Evolutionary conservation across 2,797 vertebrate species (phyloP), one percentile per base, ranked within the genome.

Genomic region (Microcaecilia unicolor): DNA sequence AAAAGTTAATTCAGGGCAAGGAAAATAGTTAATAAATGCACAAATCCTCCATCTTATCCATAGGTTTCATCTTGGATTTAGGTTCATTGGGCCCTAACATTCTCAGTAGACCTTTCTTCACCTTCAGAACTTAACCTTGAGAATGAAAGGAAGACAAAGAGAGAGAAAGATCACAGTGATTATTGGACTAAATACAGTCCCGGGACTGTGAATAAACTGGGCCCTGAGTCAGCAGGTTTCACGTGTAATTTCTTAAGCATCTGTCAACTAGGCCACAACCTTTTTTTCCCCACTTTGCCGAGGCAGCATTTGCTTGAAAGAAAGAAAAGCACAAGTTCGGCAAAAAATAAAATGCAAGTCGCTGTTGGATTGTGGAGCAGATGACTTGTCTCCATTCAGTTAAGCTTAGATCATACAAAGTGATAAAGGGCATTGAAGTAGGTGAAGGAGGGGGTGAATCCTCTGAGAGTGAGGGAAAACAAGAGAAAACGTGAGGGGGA

Each of bases 211-310:
- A 76, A 72, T 60, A 61, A 67, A 59, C 62, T 1, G 0, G 31
- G 44, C 44, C 47, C 54, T 71, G 67, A 71, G 52, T 74, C 68
- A 48, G 61, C 66, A 65, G 32, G 45, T 61, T 71, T 67, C 9
- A 15, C 34, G 46, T 52, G 28, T 61, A 73, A 67, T 74, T 76
- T 70, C 68, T 68, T 55, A 71, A 73, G 49, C 54, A 62, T 67
- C 48, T 55, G 55, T 56, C 50, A 69, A 59, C 6, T 18, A 25
- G 20, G 56, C 48, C 51, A 55, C 37, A 37, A 61, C 50, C 34
- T 61, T 72, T 39, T 34, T 15, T 58, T 47, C 51, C 18, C 5
- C 35, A 31, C 47, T 29, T 32, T 6, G 4, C 52, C 1, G 13
- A 2, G 34, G 47, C 49, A 64, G 43, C 58, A 49, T 44, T 55